Conservation (phyloP, 1,140 invertebrate species). For the Prorops nasuta region DNA sequence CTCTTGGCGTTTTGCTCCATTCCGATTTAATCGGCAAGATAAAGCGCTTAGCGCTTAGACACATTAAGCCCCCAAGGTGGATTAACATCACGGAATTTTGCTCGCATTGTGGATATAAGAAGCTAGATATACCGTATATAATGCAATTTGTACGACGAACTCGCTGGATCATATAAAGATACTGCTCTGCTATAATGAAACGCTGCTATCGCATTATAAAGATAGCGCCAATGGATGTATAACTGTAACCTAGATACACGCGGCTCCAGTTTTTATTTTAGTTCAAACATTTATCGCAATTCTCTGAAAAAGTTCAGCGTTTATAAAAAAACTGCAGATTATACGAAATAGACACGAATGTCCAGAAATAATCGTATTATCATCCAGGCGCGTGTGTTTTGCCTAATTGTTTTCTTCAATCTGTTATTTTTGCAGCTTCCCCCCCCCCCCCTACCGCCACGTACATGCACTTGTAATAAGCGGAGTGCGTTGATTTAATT, state of each 20-base stretch:
- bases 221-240: neutral
- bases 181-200: neutral
- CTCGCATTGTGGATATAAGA: constrained; percentile 11
- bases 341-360: too few species aligned
- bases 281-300: neutral
- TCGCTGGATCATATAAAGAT: neutral
- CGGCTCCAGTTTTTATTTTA: neutral
- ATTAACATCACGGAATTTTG: constrained; percentile 16
- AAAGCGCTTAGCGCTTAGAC: constrained; percentile 19
- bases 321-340: neutral
- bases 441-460: too few species aligned
- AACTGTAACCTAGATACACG: neutral
- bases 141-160: neutral
- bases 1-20: too few species aligned
- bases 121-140: neutral
- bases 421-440: too few species aligned
- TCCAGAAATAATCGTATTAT: too few species aligned
- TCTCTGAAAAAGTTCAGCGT: neutral
- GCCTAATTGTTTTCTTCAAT: too few species aligned
- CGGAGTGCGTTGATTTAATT: too few species aligned
- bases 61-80: constrained; percentile 5
- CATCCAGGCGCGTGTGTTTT: too few species aligned
- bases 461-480: too few species aligned
- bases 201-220: neutral
- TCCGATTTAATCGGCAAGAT: constrained; percentile 19